Evolutionary conservation across 2,797 vertebrate species (phyloP).

Genomic region (Melanotaenia trifasciata): DNA sequence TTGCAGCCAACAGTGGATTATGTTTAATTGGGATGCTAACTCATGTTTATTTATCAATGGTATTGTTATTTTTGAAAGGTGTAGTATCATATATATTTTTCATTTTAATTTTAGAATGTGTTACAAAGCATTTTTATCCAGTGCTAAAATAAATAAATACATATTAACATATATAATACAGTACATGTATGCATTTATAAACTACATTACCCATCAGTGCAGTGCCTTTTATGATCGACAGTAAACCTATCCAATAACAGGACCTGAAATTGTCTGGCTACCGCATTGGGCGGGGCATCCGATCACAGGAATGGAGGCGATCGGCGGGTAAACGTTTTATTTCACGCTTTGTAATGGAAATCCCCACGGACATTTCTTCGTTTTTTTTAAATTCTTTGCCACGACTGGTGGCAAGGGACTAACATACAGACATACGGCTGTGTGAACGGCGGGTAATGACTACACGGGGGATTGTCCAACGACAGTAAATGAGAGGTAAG

Average conservation of each 20-base stretch:
- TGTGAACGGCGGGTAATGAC: conserved; percentile 35
- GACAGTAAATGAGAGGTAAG: conserved; percentile 79
- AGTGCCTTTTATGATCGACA: conserved; percentile 58
- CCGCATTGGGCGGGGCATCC: conserved; percentile 73
- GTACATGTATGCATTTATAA: conserved; percentile 5
- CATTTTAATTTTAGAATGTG: background rate
- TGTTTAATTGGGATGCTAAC: background rate
- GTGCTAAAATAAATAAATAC: too few relatives aligned
- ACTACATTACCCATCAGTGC: conserved; percentile 63
- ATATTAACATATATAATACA: too few relatives aligned
- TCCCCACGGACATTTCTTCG: conserved; percentile 2
- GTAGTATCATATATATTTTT: background rate
- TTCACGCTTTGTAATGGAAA: conserved; percentile 63
- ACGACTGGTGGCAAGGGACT: background rate
- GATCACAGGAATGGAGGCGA: conserved; percentile 75
- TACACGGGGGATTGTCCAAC: conserved; percentile 65
- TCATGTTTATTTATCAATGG: background rate
- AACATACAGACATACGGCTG: background rate
- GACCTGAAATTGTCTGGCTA: conserved; percentile 33
- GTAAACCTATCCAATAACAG: conserved; percentile 65
- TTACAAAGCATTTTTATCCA: background rate
- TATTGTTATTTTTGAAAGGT: background rate
- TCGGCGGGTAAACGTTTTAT: conserved; percentile 76
- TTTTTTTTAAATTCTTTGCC: conserved; percentile 7
- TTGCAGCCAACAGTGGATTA: background rate